A percentile compares a stretch with the other conserved stretches of the same genome.
Conservation (phyloP, 2,888 invertebrate genomes). For the Dusona sp. region DNA sequence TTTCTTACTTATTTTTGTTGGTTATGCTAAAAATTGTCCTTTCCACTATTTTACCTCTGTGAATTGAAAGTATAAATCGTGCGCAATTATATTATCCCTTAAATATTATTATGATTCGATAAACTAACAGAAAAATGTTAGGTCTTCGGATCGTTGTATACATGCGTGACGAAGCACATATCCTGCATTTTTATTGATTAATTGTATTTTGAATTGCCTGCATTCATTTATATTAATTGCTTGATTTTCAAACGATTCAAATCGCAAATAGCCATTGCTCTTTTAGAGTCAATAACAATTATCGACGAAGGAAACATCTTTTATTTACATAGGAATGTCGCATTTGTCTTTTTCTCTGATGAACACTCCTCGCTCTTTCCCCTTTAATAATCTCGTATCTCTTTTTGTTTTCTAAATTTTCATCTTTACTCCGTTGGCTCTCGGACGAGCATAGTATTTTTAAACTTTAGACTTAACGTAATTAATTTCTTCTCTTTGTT, state of each 20-base stretch:
- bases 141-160: conserved; percentile 63
- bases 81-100: conserved; percentile 31
- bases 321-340: conserved; percentile 70
- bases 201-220: conserved; percentile 12
- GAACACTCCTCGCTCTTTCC: conserved; percentile 31
- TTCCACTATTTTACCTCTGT: neutral
- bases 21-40: neutral
- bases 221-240: conserved; percentile 29
- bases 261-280: conserved; percentile 18
- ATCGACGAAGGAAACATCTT: conserved; percentile 50
- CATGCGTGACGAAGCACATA: conserved; percentile 51
- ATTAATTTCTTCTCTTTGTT: neutral
- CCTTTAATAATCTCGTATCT: neutral
- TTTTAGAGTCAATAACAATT: conserved; percentile 40
- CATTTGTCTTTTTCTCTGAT: conserved; percentile 38
- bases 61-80: conserved; percentile 13
- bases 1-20: neutral
- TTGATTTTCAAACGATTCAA: conserved; percentile 39
- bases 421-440: neutral
- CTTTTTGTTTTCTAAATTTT: neutral
- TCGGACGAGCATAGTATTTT: neutral
- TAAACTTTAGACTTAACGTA: conserved; percentile 35
- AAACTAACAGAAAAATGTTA: conserved; percentile 36
- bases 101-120: conserved; percentile 46
- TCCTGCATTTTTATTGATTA: conserved; percentile 30